Percentiles rank a stretch among this genome's conserved stretches.
Evolutionary conservation across 2,797 vertebrate species (phyloP).

Genomic region (Coluber constrictor): DNA sequence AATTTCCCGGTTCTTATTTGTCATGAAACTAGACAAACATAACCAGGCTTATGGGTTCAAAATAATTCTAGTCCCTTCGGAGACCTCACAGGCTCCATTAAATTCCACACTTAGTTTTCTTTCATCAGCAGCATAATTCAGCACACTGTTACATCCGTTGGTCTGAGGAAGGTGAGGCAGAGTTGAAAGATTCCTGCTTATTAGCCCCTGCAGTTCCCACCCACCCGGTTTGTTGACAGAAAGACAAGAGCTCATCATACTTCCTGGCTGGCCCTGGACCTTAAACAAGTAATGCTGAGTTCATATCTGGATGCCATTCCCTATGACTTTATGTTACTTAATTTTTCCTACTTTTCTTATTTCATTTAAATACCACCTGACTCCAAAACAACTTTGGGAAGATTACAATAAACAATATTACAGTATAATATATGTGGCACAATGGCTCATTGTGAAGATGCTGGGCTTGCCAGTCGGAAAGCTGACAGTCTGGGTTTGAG

Average conservation of each 20-base stretch:
- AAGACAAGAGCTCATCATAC: not conserved
- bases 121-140: constrained; percentile 3
- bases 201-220: not conserved
- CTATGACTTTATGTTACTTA: not conserved
- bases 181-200: constrained; percentile 2
- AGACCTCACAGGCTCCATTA: not conserved
- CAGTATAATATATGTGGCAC: not conserved
- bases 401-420: not conserved
- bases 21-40: not conserved
- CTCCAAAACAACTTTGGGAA: not conserved
- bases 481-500: not conserved
- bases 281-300: not conserved
- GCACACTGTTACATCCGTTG: constrained; percentile 15
- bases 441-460: not conserved
- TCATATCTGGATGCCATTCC: not conserved
- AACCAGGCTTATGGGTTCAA: not conserved
- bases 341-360: not conserved
- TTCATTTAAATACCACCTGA: not conserved
- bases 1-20: not conserved
- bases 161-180: not conserved
- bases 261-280: not conserved
- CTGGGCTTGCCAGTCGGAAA: not conserved
- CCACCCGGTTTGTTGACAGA: not conserved
- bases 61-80: not conserved
- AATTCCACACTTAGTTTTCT: not conserved